phyloP scores from a whole-genome alignment of 2,113 vertebrate species.

The Vulpes ferrilata region DNA sequence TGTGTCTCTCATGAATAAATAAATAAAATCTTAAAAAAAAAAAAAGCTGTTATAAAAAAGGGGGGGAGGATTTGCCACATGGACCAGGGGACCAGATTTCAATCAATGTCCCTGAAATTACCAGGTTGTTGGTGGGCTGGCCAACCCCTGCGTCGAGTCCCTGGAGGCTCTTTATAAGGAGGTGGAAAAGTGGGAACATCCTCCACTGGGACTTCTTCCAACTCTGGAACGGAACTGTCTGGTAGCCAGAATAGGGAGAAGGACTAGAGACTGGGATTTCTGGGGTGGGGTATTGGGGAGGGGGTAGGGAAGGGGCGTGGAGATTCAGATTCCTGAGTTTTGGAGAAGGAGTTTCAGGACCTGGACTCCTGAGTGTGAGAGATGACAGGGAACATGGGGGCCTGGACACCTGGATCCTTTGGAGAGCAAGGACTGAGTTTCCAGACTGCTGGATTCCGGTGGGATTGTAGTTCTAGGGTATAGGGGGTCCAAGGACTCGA shows the following conservation, averaged over 20 bases:
- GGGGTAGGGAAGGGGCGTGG: background rate
- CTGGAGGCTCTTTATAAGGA: conserved; percentile 24
- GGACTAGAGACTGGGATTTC: background rate
- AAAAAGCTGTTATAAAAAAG: background rate
- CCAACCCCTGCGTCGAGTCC: conserved; percentile 62
- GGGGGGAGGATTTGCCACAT: background rate
- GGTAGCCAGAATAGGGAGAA: background rate
- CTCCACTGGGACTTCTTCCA: conserved; percentile 80
- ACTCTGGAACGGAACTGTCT: conserved; percentile 62
- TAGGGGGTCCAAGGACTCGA: background rate
- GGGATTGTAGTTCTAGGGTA: background rate
- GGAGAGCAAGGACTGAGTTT: background rate
- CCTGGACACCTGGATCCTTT: background rate
- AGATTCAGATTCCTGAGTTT: background rate
- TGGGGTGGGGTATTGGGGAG: background rate
- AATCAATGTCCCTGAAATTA: conserved; percentile 6
- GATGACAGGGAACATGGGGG: background rate
- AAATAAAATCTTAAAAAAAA: no score
- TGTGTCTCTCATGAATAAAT: no score
- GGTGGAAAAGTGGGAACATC: conserved; percentile 1
- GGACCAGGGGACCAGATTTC: background rate
- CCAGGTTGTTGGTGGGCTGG: conserved; percentile 44
- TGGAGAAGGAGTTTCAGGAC: background rate
- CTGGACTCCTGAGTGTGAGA: background rate
- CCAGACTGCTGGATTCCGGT: background rate